A percentile compares a stretch with the other conserved stretches of the same genome.
These are phyloP conservation scores for Rhincodon typus DNA, from an alignment of 2,797 vertebrate species.

Conservation along the genomic window DNA sequence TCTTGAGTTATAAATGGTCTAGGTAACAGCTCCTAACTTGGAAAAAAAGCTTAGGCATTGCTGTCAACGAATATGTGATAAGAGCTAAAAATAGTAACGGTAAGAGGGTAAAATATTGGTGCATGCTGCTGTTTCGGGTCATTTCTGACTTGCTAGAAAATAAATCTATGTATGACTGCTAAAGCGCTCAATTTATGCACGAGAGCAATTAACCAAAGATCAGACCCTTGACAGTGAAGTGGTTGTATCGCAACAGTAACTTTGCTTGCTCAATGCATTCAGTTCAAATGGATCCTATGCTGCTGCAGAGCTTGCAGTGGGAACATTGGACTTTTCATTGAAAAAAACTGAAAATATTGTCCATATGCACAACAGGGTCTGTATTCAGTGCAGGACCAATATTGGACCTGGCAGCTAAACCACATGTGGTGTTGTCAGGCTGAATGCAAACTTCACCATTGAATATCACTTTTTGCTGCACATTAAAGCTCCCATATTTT, in stretches of 20 bases:
- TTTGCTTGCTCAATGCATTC: background rate
- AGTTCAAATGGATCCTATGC: background rate
- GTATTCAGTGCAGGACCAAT: background rate
- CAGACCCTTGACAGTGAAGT: background rate
- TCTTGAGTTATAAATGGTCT: background rate
- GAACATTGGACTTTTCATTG: background rate
- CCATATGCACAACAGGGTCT: background rate
- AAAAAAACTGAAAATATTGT: background rate
- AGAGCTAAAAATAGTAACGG: background rate
- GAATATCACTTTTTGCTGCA: background rate
- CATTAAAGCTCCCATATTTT: background rate
- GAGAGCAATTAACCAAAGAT: background rate
- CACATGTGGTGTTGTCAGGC: background rate
- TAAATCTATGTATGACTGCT: background rate
- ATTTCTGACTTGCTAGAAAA: background rate
- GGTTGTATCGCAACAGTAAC: background rate
- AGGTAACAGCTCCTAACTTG: background rate
- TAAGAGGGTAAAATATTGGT: background rate
- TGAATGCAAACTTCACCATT: background rate
- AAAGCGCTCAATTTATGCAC: background rate
- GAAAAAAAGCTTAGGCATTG: background rate
- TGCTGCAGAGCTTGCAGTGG: background rate
- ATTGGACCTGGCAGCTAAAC: background rate
- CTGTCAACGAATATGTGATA: background rate
- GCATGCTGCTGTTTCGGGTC: background rate